These are phyloP conservation scores for Philypnodon macrostomus DNA, from an alignment of 2,797 vertebrate genomes.

Conservation along the genomic window DNA sequence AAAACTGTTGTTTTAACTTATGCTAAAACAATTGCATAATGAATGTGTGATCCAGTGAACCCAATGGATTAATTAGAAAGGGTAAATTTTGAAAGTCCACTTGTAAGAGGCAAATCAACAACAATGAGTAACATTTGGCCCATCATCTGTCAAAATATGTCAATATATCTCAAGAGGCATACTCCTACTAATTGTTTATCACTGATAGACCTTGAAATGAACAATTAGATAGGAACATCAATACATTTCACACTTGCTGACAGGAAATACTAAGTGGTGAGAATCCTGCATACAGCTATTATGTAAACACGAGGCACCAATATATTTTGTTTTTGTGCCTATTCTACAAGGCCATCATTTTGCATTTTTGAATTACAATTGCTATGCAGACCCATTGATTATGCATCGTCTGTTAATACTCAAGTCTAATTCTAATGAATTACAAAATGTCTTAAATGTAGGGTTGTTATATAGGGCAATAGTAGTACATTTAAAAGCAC, in stretches of 20 bases:
- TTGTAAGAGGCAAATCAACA: constrained; percentile 1
- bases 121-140: no score
- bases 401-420: no score
- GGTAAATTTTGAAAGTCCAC: neutral
- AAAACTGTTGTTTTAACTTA: constrained; percentile 40
- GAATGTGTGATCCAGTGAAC: constrained; percentile 6
- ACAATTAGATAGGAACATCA: constrained; percentile 72
- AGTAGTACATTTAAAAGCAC: no score
- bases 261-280: constrained; percentile 45
- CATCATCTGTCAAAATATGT: no score
- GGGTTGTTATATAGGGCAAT: no score
- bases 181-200: constrained; percentile 76
- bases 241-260: constrained; percentile 68
- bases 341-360: constrained; percentile 17
- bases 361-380: constrained; percentile 18
- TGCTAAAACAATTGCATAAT: constrained; percentile 25
- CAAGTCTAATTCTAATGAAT: no score
- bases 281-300: constrained; percentile 24
- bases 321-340: neutral
- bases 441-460: no score
- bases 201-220: constrained; percentile 73
- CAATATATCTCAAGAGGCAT: no score
- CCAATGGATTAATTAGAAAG: constrained; percentile 15
- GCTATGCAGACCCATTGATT: constrained; percentile 13
- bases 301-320: constrained; percentile 26